These are phyloP conservation scores for Odontocerum albicorne DNA, from an alignment of 2,888 invertebrate species.

Conservation along the genomic window DNA sequence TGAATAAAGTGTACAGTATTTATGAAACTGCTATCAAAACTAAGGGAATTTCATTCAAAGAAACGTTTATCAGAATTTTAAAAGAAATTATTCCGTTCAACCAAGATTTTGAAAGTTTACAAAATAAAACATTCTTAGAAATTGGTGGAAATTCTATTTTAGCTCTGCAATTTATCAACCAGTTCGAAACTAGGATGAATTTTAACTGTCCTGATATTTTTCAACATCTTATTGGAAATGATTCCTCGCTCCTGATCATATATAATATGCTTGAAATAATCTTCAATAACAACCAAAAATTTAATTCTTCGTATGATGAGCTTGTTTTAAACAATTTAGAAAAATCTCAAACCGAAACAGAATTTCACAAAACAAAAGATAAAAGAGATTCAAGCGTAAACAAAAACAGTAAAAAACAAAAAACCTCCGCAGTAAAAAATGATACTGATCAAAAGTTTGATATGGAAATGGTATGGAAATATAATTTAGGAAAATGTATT, in stretches of 20 bases:
- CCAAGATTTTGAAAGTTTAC: slow-evolving; percentile 10
- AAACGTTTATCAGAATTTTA: slow-evolving; percentile 7
- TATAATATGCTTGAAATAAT: no score
- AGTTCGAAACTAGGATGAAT: slow-evolving; percentile 51
- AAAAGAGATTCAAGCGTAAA: neutral
- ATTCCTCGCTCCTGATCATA: no score
- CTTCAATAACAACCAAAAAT: no score
- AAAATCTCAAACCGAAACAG: no score
- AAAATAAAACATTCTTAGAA: slow-evolving; percentile 55
- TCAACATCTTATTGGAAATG: slow-evolving; percentile 9
- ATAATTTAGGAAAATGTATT: slow-evolving; percentile 76
- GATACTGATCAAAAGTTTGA: neutral
- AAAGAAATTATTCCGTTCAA: slow-evolving; percentile 8
- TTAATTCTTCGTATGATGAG: no score
- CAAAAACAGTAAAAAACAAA: neutral
- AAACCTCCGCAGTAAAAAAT: neutral
- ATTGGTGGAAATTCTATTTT: slow-evolving; percentile 73
- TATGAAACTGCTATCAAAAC: slow-evolving; percentile 43
- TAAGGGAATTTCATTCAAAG: slow-evolving; percentile 41
- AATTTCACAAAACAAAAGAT: neutral
- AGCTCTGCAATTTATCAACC: slow-evolving; percentile 64
- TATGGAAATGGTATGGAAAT: slow-evolving; percentile 54
- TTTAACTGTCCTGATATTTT: slow-evolving; percentile 46
- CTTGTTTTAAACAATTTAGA: no score
- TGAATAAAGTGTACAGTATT: slow-evolving; percentile 43